Conservation (phyloP, 2,888 invertebrate genomes). For the Leptinotarsa haldemani region DNA sequence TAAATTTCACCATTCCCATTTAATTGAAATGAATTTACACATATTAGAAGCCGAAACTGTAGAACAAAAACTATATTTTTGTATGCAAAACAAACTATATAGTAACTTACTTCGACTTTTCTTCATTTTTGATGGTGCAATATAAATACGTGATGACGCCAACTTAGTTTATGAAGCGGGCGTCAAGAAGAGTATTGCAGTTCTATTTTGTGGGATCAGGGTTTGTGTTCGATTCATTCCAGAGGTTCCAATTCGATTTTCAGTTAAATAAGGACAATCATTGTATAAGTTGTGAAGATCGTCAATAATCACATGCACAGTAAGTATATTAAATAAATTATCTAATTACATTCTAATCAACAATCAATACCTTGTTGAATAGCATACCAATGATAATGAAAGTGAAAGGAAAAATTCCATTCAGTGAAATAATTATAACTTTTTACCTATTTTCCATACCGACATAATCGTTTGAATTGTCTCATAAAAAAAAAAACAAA, state of each 20-base stretch:
- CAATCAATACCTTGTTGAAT: not conserved
- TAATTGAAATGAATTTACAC: too few relatives aligned
- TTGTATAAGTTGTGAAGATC: not conserved
- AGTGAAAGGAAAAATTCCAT: conserved; percentile 28
- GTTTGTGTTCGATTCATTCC: too few relatives aligned
- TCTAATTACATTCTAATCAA: not conserved
- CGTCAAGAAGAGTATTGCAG: too few relatives aligned
- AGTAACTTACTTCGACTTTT: too few relatives aligned
- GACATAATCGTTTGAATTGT: not conserved
- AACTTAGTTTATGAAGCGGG: too few relatives aligned
- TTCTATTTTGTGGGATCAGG: not conserved
- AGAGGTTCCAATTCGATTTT: too few relatives aligned
- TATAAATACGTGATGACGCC: too few relatives aligned
- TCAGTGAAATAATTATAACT: conserved; percentile 4
- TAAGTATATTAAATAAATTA: not conserved
- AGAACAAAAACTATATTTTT: too few relatives aligned
- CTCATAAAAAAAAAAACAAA: not conserved
- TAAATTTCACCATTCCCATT: too few relatives aligned
- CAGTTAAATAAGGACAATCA: not conserved
- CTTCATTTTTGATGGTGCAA: too few relatives aligned
- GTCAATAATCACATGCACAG: not conserved
- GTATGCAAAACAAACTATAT: too few relatives aligned
- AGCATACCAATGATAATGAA: conserved; percentile 20
- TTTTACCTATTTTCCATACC: conserved; percentile 9
- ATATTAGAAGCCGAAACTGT: too few relatives aligned